Base-by-base conservation (phyloP, 2,888 invertebrate genomes). In the Eupithecia abbreviata region DNA sequence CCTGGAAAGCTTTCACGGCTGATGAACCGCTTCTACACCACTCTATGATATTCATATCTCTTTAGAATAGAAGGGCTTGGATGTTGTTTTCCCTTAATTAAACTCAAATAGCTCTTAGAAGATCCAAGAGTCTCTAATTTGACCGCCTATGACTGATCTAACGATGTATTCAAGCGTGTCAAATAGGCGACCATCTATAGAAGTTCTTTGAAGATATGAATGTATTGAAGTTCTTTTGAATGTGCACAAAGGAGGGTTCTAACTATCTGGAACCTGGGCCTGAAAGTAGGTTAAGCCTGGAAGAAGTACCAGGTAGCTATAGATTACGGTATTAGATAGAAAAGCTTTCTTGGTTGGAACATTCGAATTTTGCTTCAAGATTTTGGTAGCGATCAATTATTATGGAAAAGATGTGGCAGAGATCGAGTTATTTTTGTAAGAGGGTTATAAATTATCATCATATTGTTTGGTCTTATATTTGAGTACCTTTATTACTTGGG, bases 211-310 rank as follows among this genome's bases (percentile, higher is more conserved):
- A 69, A 69, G 69, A 47, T 45, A 10, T 45, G 67, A 67, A 72
- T 66, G 65, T 58, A 58, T 45, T 51, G 13, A 62, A 75, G 55
- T 49, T 68, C 62, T 73, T 75, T 71, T 71, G 58, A 73, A 58
- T 73, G n/a, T 47, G 45, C 75, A 76, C 71, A 78, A 78, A 76
- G 74, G 42, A 51, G 72, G 47, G 70, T 70, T 30, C 55, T 71
- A 71, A 77, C 43, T 65, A 66, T 65, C 65, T 55, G 71, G 66
- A 47, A 67, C 55, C 58, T 66, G 76, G 72, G 72, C 69, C 65
- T 71, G 74, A 74, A 78, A 76, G 58, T 78, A 76, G 78, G 78
- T 78, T 78, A 78, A 76, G 65, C 76, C 49, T 66, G 66, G 74
- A 72, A 72, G 72, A 75, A 68, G 55, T 58, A 30, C 30, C 30